Percentiles rank a stretch among this genome's conserved stretches.
Conservation (phyloP, 2,113 vertebrate species). For the Peromyscus californicus region DNA sequence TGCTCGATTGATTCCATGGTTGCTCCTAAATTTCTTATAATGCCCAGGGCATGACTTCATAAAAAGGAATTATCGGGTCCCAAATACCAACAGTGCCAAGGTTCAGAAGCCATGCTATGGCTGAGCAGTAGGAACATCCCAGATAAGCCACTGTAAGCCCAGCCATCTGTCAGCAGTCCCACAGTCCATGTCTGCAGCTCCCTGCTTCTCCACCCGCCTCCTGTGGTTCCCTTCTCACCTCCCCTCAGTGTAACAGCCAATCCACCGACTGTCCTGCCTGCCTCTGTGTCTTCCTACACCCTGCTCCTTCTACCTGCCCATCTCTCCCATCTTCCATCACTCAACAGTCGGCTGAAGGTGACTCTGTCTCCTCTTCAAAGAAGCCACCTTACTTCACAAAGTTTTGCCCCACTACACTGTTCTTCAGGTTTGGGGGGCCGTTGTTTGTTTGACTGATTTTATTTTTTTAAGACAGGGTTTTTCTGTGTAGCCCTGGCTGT, state of each 20-base stretch:
- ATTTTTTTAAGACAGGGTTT: neutral
- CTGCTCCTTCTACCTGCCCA: neutral
- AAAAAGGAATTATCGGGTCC: neutral
- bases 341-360: neutral
- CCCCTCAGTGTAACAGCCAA: neutral
- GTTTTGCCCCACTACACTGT: neutral
- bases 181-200: neutral
- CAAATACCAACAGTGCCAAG: neutral
- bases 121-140: neutral
- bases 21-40: neutral
- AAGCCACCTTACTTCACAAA: neutral
- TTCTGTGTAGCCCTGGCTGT: neutral
- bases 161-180: neutral
- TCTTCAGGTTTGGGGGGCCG: neutral
- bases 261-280: neutral
- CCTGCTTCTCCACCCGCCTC: neutral
- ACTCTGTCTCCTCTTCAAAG: neutral
- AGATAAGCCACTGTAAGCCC: neutral
- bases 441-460: neutral
- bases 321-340: neutral
- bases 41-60: neutral
- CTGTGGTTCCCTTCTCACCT: neutral
- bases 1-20: neutral
- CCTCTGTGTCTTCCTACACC: neutral
- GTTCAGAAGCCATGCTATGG: neutral